Evolutionary conservation across 2,797 vertebrate genomes (phyloP).

Genomic region (Paratrypauchen microcephalus): DNA sequence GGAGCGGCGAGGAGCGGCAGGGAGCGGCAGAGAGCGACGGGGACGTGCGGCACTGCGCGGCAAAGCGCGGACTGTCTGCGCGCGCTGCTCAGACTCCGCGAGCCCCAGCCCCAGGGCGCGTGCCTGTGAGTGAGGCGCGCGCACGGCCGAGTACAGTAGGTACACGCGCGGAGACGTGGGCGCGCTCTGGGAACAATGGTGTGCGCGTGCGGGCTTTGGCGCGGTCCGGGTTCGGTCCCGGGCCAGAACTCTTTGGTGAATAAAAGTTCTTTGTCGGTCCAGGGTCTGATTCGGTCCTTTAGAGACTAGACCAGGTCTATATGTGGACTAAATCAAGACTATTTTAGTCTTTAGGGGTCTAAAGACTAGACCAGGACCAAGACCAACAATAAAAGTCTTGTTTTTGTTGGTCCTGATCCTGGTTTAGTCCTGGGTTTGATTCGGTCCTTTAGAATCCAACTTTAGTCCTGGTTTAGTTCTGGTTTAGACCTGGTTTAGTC

Average conservation of each 20-base stretch:
- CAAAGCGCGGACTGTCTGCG: conserved; percentile 26
- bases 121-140: conserved; percentile 45
- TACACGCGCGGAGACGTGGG: not conserved
- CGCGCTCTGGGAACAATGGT: not conserved
- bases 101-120: conserved; percentile 42
- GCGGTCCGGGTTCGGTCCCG: not conserved
- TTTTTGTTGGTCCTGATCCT: too few relatives aligned
- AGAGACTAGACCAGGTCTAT: too few relatives aligned
- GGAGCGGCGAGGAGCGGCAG: conserved; percentile 48
- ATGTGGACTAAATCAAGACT: too few relatives aligned
- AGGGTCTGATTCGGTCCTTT: too few relatives aligned
- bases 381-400: too few relatives aligned
- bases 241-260: not conserved
- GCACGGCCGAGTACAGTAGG: conserved; percentile 4
- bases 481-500: too few relatives aligned
- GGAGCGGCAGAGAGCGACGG: conserved; percentile 24
- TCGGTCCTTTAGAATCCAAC: too few relatives aligned
- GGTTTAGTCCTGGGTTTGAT: too few relatives aligned
- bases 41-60: conserved; percentile 46
- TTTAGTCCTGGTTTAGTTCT: too few relatives aligned
- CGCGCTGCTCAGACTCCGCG: conserved; percentile 34
- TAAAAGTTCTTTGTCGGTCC: not conserved
- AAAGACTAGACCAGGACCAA: too few relatives aligned
- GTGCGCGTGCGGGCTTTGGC: not conserved
- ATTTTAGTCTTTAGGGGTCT: too few relatives aligned